Evolutionary conservation across 1,140 invertebrate genomes (phyloP), one percentile per base, ranked within the genome.

Genomic region (Pseudachorutes palmiensis): DNA sequence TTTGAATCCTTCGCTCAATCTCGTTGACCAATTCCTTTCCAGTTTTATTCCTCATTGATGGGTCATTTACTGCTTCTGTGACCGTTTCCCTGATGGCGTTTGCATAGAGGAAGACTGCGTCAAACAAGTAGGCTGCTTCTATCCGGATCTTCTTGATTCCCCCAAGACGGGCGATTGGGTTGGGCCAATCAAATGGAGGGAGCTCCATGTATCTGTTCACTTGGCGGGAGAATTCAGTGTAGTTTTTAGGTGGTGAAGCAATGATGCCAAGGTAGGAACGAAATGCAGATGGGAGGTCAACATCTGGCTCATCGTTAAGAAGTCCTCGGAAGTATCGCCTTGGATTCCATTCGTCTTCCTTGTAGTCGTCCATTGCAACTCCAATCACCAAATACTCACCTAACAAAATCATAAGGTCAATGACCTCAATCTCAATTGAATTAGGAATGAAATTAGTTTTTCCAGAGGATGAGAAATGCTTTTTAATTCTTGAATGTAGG

Each of bases 351-450:
- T 86, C 82, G 1, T 85, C 81, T 2, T 83, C 78, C 72, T 92
- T 88, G 78, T 92, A 94, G 71, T 91, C 88, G 75, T 92, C 89
- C 1, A 91, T 86, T 74, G 95, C 91, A 2, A 97, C 87, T 16
- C 92, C 93, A 26, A 96, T 86, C 2, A 94, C 89, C 72, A 89
- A 89, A 77, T 96, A 95, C 76, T 94, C 88, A 0, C 91, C 90
- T 87, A 75, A 69, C 77, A 72, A 28, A 65, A 29, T 29, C 31
- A 55, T 26, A 3, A 48, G 2, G 24, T 26, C 12, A 64, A 31
- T 63, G 14, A 63, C 24, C 26, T 29, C 5, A 26, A 2, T 29
- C 5, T 30, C 29, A 14, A n/a, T 29, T 58, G 22, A 9, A 24
- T 22, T 29, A 5, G 28, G 5, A 61, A n/a, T 26, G 12, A 61